Conservation (phyloP, 2,113 vertebrate species). For the Nestor notabilis region DNA sequence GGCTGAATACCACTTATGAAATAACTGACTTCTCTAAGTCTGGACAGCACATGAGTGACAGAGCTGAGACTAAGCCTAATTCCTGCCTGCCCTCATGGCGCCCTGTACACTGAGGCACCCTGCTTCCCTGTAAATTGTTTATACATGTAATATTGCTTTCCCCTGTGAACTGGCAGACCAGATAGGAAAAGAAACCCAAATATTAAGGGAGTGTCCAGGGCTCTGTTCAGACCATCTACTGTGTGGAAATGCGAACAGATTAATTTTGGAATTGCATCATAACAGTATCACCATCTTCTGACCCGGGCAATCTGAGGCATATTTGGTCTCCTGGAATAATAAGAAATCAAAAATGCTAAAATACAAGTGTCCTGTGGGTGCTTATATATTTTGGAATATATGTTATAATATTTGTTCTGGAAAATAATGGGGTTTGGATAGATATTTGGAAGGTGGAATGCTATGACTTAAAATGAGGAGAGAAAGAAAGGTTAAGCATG, state of each 20-base stretch:
- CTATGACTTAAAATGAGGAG: background rate
- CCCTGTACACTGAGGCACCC: fast-evolving
- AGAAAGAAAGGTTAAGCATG: background rate
- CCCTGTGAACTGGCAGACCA: background rate
- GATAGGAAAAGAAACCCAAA: background rate
- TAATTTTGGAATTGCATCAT: background rate
- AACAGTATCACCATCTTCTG: background rate
- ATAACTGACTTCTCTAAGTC: background rate
- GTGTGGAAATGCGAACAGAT: background rate
- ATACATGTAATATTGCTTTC: background rate
- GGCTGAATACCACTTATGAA: background rate
- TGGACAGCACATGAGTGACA: background rate
- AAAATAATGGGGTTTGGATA: background rate
- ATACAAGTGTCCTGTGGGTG: background rate
- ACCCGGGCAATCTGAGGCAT: background rate
- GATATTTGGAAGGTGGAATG: background rate
- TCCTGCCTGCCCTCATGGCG: background rate
- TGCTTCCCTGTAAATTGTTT: background rate
- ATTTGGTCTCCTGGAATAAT: background rate
- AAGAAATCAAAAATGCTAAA: background rate
- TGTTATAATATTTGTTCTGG: background rate
- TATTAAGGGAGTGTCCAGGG: background rate
- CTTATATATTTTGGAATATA: background rate
- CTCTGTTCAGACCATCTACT: background rate
- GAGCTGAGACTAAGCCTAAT: background rate